These are phyloP conservation scores for Cavia aperea DNA, from an alignment of 2,113 vertebrate genomes.

Conservation along the genomic window DNA sequence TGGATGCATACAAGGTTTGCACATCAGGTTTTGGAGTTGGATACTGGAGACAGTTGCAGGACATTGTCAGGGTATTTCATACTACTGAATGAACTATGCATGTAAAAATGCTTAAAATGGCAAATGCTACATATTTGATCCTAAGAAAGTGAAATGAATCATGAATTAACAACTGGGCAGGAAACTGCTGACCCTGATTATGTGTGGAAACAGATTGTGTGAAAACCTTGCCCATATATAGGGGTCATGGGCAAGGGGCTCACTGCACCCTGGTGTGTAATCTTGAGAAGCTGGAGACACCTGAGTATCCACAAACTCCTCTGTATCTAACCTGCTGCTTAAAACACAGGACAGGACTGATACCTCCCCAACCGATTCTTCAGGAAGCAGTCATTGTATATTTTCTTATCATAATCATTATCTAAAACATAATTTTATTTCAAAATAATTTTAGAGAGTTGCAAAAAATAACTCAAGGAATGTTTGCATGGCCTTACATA, in stretches of 20 bases:
- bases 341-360: background rate
- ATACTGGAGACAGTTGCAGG: background rate
- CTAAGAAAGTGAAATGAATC: background rate
- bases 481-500: too few relatives aligned
- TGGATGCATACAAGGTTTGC: background rate
- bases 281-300: background rate
- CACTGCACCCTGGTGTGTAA: accelerated
- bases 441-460: background rate
- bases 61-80: background rate
- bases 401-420: background rate
- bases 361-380: background rate
- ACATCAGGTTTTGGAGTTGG: background rate
- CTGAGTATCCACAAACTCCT: background rate
- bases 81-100: background rate
- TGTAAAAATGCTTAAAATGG: background rate
- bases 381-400: background rate
- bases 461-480: background rate
- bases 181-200: background rate
- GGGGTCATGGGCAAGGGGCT: accelerated
- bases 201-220: accelerated
- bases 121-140: background rate
- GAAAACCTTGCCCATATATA: background rate
- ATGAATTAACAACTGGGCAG: background rate
- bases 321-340: too few relatives aligned
- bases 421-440: background rate